These are phyloP conservation scores for Hypselothyrea guttata DNA, from an alignment of 2,888 invertebrate species.

Conservation along the genomic window DNA sequence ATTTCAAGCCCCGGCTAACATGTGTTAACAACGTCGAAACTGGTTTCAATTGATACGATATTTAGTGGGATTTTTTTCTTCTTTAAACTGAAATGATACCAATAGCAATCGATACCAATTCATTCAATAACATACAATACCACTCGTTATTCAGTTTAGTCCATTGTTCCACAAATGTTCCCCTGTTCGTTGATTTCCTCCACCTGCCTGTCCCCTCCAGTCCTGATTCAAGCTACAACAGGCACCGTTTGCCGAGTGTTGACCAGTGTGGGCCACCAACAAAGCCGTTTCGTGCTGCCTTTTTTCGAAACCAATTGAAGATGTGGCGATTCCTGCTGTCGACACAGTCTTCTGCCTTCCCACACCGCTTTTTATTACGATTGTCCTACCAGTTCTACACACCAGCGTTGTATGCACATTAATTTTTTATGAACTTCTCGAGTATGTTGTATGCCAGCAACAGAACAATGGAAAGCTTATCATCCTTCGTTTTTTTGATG, in stretches of 20 bases:
- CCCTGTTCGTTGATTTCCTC: conserved; percentile 14
- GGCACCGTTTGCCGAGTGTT: conserved; percentile 8
- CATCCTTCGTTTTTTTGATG: conserved; percentile 18
- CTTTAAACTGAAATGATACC: conserved; percentile 28
- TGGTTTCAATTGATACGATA: conserved; percentile 64
- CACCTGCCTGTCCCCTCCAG: background rate
- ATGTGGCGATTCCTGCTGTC: conserved; percentile 72
- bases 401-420: conserved; percentile 55
- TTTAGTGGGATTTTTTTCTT: conserved; percentile 28
- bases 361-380: conserved; percentile 36
- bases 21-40: conserved; percentile 69
- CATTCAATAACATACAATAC: conserved; percentile 59
- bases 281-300: conserved; percentile 46
- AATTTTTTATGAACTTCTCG: conserved; percentile 71
- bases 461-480: conserved; percentile 57
- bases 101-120: conserved; percentile 48
- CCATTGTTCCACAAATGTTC: conserved; percentile 61
- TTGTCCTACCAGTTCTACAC: conserved; percentile 32
- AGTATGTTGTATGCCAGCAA: conserved; percentile 10
- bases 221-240: background rate
- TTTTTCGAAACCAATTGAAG: conserved; percentile 59
- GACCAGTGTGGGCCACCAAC: conserved; percentile 59
- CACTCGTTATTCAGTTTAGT: conserved; percentile 44
- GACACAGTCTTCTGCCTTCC: conserved; percentile 41
- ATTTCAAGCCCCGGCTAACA: conserved; percentile 41